A percentile compares a stretch with the other conserved stretches of the same genome.
Conservation (phyloP, 2,888 invertebrate genomes). For the Silvanus unidentatus region DNA sequence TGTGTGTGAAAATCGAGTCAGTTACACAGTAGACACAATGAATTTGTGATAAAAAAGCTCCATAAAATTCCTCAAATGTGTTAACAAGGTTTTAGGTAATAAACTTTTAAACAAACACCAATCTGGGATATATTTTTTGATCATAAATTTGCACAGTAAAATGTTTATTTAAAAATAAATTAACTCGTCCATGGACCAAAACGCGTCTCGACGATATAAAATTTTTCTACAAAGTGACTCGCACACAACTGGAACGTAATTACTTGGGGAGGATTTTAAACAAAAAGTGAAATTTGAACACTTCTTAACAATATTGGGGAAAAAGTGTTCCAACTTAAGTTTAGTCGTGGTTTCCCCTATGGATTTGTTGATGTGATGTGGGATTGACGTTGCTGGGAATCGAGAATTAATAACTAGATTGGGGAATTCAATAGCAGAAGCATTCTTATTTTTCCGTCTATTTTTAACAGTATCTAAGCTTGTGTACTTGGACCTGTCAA, state of each 20-base stretch:
- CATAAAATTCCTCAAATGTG: no score
- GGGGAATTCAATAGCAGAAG: conserved; percentile 19
- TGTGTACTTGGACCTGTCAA: conserved; percentile 4
- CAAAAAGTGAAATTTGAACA: conserved; percentile 9
- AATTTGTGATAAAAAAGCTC: no score
- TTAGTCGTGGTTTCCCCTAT: conserved; percentile 13
- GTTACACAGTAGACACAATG: conserved; percentile 10
- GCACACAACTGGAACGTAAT: no score
- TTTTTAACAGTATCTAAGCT: no score
- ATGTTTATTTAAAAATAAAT: no score
- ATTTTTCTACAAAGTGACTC: no score
- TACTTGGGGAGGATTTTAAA: background rate
- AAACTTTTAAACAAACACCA: no score
- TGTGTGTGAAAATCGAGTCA: conserved; percentile 12
- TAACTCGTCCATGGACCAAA: no score
- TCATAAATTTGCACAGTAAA: no score
- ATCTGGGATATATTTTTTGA: no score
- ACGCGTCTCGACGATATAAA: no score
- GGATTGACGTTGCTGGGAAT: conserved; percentile 28
- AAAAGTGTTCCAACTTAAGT: conserved; percentile 13
- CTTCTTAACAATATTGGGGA: background rate
- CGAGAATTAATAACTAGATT: conserved; percentile 29
- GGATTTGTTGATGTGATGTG: conserved; percentile 26
- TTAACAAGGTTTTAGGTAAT: no score
- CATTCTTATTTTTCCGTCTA: conserved; percentile 7